A percentile compares a stretch with the other conserved stretches of the same genome.
phyloP scores from a whole-genome alignment of 2,797 vertebrate genomes.

The Coccyzus lansbergi region DNA sequence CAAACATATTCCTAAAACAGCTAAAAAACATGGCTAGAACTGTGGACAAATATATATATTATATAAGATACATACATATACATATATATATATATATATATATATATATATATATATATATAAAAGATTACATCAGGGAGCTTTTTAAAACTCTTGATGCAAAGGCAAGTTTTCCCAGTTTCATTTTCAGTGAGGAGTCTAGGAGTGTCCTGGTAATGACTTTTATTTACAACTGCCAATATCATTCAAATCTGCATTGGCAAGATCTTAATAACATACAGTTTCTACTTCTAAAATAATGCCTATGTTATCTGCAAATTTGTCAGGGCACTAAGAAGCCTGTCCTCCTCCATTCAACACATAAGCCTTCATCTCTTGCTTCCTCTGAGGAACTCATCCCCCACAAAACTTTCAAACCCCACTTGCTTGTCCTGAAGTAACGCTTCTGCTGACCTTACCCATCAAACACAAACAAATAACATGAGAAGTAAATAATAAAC shows the following conservation, averaged over 20 bases:
- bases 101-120: neutral
- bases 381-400: neutral
- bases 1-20: neutral
- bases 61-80: too few relatives aligned
- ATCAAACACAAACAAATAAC: rapidly evolving
- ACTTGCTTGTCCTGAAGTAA: neutral
- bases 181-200: slow-evolving; percentile 21
- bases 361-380: neutral
- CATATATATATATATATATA: too few relatives aligned
- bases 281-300: neutral
- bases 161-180: neutral
- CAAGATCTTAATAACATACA: neutral
- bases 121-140: neutral
- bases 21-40: neutral
- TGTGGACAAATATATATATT: neutral
- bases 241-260: neutral
- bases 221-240: neutral
- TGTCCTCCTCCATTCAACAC: neutral
- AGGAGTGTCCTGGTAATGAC: neutral
- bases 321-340: neutral
- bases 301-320: neutral
- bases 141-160: neutral
- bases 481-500: neutral
- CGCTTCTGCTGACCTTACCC: neutral
- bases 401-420: neutral